A percentile compares a stretch with the other conserved stretches of the same genome.
These are phyloP conservation scores for Lordiphosa mommai DNA, from an alignment of 1,140 invertebrate genomes.

Conservation along the genomic window DNA sequence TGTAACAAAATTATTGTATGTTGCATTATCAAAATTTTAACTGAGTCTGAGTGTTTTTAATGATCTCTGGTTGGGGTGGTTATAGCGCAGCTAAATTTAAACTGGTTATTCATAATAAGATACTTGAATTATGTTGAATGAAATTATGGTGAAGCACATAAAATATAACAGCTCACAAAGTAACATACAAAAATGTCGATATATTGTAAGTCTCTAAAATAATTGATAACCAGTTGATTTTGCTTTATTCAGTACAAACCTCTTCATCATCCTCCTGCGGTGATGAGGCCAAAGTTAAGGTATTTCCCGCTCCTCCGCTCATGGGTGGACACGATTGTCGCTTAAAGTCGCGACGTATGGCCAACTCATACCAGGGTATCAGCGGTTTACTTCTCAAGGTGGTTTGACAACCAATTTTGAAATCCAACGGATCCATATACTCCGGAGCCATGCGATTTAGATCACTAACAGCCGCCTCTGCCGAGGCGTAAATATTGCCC, in stretches of 20 bases:
- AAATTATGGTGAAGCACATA: too few relatives aligned
- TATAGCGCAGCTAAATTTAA: too few relatives aligned
- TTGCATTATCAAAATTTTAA: too few relatives aligned
- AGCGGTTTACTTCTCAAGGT: slow-evolving; percentile 83
- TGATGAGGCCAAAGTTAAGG: slow-evolving; percentile 39
- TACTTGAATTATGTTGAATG: too few relatives aligned
- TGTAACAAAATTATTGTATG: too few relatives aligned
- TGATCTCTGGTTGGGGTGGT: too few relatives aligned
- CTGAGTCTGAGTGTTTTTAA: too few relatives aligned
- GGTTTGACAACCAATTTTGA: slow-evolving; percentile 84
- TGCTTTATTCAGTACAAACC: not conserved
- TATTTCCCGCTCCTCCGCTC: slow-evolving; percentile 25
- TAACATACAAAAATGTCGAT: too few relatives aligned
- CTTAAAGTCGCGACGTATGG: slow-evolving; percentile 84
- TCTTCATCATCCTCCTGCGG: slow-evolving; percentile 54
- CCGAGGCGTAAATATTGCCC: slow-evolving; percentile 69
- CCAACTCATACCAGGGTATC: slow-evolving; percentile 92
- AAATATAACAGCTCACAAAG: too few relatives aligned
- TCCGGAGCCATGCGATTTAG: slow-evolving; percentile 70
- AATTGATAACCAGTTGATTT: too few relatives aligned
- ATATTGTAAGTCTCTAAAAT: too few relatives aligned
- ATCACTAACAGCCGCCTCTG: slow-evolving; percentile 66
- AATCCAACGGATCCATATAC: slow-evolving; percentile 80
- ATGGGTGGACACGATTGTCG: slow-evolving; percentile 85
- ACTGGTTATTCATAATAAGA: too few relatives aligned